phyloP scores from a whole-genome alignment of 2,888 invertebrate species.

The Epirrhoe tristata region DNA sequence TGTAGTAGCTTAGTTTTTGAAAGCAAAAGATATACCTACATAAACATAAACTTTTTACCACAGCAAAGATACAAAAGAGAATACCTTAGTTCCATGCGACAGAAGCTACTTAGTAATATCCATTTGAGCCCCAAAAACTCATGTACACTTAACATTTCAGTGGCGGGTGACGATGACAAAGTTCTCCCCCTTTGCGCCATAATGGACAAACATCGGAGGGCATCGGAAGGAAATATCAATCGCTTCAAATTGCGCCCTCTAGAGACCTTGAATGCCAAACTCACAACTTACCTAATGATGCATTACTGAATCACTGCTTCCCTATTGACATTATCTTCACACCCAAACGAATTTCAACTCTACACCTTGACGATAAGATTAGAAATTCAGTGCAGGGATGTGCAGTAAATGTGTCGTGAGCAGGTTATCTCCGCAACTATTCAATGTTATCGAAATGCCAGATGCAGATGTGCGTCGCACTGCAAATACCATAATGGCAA shows the following conservation, averaged over 20 bases:
- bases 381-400: constrained; percentile 23
- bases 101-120: neutral
- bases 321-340: constrained; percentile 47
- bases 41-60: too few relatives aligned
- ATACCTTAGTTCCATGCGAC: neutral
- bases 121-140: constrained; percentile 7
- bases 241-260: constrained; percentile 61
- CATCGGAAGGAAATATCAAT: constrained; percentile 65
- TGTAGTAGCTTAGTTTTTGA: too few relatives aligned
- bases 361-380: neutral
- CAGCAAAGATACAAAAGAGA: too few relatives aligned
- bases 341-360: constrained; percentile 35
- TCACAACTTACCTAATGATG: constrained; percentile 66
- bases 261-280: constrained; percentile 68
- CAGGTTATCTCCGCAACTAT: constrained; percentile 60
- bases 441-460: constrained; percentile 60
- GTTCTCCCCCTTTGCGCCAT: constrained; percentile 47
- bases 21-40: too few relatives aligned
- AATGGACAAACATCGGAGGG: constrained; percentile 56
- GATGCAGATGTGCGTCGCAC: constrained; percentile 46
- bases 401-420: constrained; percentile 49
- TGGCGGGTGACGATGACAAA: constrained; percentile 38
- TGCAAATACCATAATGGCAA: constrained; percentile 30
- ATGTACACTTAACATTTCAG: constrained; percentile 16
- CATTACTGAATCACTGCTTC: constrained; percentile 62